These are phyloP conservation scores for Charanyca ferruginea DNA, from an alignment of 2,888 invertebrate species.

Conservation along the genomic window DNA sequence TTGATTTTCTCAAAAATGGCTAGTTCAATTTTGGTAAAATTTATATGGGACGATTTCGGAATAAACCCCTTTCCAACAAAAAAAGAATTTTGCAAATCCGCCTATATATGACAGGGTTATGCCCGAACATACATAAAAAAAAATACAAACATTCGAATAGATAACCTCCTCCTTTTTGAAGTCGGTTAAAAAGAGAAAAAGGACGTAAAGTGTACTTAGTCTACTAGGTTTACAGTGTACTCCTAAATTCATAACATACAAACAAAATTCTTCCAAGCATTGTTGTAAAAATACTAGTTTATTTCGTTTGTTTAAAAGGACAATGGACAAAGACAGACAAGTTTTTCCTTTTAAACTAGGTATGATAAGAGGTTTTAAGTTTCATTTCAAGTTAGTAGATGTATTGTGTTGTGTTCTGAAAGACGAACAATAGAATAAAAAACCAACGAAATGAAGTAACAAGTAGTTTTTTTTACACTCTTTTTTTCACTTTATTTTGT, in stretches of 20 bases:
- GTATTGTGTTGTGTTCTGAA: slow-evolving; percentile 15
- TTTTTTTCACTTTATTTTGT: neutral
- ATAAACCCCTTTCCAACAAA: no score
- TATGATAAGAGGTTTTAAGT: slow-evolving; percentile 40
- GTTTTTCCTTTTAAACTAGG: slow-evolving; percentile 42
- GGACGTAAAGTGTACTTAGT: slow-evolving; percentile 21
- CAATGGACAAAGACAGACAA: slow-evolving; percentile 25
- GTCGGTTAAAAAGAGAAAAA: no score
- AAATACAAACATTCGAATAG: neutral
- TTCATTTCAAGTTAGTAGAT: slow-evolving; percentile 41
- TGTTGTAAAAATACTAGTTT: slow-evolving; percentile 51
- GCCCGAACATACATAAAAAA: no score
- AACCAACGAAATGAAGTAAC: neutral
- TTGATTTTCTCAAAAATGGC: no score
- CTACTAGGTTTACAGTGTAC: slow-evolving; percentile 24
- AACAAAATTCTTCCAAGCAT: slow-evolving; percentile 40
- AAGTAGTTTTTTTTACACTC: slow-evolving; percentile 1
- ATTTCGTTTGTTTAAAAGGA: slow-evolving; percentile 31
- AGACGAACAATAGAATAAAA: slow-evolving; percentile 34
- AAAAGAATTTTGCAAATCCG: no score
- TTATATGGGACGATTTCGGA: no score
- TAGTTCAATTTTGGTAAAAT: no score
- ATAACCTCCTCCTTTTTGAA: no score
- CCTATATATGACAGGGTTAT: no score
- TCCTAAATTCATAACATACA: slow-evolving; percentile 42